Base-by-base conservation (phyloP, 2,113 vertebrate genomes). In the Lycocorax pyrrhopterus region DNA sequence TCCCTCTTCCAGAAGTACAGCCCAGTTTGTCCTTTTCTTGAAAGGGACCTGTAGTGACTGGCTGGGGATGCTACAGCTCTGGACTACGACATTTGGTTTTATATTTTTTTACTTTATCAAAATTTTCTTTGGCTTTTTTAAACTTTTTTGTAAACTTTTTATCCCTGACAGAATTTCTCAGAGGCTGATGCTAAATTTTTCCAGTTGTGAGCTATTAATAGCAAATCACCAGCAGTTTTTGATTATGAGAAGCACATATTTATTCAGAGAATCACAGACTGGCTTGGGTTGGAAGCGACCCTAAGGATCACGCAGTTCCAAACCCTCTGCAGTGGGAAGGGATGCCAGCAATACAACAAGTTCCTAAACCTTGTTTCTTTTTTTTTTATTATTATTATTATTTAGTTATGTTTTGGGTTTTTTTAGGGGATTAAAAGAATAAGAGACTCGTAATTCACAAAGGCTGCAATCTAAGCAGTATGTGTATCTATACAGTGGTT, bases 21-120 rank as follows among this genome's bases (percentile, higher is more conserved):
- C 35, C 6, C 21, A 16, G 1, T 0, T 2, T 41, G 44, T 6
- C 18, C 11, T 41, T 8, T 20, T 10, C 43, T 33, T 41, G 13
- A 44, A 32, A 41, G 25, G 58, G 23, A 69, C 27, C 32, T 58
- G 16, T 2, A 20, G 30, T 3, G 27, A 55, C 87, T 73, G 67
- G 12, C 49, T 66, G 49, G 27, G 43, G 52, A 44, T 25, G 29
- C 9, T 67, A 1, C 26, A 35, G 21, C 46, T 85, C 82, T 71
- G 72, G 62, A 55, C 11, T 12, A 15, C 4, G 7, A 6, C 6
- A 13, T 60, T 59, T 63, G 5, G 1, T 27, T 85, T 89, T 32
- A 7, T 43, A 43, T 43, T 43, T 43, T 43, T 43, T 43, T 76
- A 15, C 6, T 60, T 84, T 27, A 7, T 27, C 3, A 10, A 4